A percentile compares a stretch with the other conserved stretches of the same genome.
Conservation (phyloP, 2,888 invertebrate genomes). For the Tipula vernalis region DNA sequence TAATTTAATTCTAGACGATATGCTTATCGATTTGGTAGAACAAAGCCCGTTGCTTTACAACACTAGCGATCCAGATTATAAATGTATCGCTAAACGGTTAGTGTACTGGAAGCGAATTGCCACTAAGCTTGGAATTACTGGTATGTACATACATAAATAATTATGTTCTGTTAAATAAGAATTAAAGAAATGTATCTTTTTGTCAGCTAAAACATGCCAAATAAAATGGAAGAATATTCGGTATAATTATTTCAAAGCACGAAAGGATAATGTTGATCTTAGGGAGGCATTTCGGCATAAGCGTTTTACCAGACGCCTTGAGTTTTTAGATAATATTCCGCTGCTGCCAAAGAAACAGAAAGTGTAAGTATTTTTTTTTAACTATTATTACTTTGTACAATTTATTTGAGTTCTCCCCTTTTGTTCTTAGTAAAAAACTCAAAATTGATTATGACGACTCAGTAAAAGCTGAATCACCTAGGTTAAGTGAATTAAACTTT, state of each 20-base stretch:
- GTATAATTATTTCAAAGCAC: neutral
- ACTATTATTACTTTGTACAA: neutral
- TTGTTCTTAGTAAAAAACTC: neutral
- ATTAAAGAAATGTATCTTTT: neutral
- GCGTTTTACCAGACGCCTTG: neutral
- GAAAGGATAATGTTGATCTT: neutral
- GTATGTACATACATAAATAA: neutral
- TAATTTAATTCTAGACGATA: neutral
- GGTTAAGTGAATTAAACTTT: neutral
- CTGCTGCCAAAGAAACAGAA: neutral
- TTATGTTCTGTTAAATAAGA: no score
- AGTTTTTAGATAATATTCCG: neutral
- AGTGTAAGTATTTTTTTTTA: neutral
- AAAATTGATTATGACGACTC: neutral
- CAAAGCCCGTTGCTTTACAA: neutral
- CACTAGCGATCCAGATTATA: neutral
- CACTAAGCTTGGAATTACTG: neutral
- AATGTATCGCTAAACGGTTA: neutral
- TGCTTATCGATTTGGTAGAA: neutral
- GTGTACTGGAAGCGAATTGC: neutral
- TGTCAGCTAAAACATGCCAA: neutral
- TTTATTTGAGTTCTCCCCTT: neutral
- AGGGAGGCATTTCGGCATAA: neutral
- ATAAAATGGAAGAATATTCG: conserved; percentile 5
- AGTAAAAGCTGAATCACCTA: neutral